Percentiles rank a stretch among this genome's conserved stretches.
These are phyloP conservation scores for Meloidogyne chitwoodi DNA, from an alignment of 1,140 invertebrate species.

Conservation along the genomic window DNA sequence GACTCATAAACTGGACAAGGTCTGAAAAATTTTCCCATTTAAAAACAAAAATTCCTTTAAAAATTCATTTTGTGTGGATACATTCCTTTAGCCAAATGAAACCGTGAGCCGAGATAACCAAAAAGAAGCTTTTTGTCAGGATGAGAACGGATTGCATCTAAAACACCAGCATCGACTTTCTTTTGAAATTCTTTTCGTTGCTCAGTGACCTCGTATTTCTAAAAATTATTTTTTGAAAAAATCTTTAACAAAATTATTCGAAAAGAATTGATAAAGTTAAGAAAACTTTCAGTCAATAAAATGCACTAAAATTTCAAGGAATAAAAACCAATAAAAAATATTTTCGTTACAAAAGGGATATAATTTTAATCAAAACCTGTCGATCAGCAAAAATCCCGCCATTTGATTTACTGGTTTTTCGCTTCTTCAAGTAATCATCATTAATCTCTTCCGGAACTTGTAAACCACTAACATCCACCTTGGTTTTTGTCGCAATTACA, in stretches of 20 bases:
- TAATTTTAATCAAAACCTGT: too few species aligned
- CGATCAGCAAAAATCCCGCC: slow-evolving; percentile 83
- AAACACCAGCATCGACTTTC: slow-evolving; percentile 73
- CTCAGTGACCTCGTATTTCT: slow-evolving; percentile 78
- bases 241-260: too few species aligned
- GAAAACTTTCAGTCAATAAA: too few species aligned
- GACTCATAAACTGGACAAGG: too few species aligned
- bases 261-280: too few species aligned
- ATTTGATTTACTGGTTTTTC: slow-evolving; percentile 66
- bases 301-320: too few species aligned
- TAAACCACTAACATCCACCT: slow-evolving; percentile 75
- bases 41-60: slow-evolving; percentile 62
- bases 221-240: slow-evolving; percentile 23
- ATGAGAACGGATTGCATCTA: slow-evolving; percentile 76
- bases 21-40: neutral
- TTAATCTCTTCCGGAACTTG: slow-evolving; percentile 80
- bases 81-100: slow-evolving; percentile 83
- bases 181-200: slow-evolving; percentile 85
- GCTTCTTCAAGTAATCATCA: slow-evolving; percentile 85
- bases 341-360: too few species aligned
- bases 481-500: slow-evolving; percentile 88
- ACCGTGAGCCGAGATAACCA: slow-evolving; percentile 84
- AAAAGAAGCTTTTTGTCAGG: slow-evolving; percentile 79
- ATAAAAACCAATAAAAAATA: too few species aligned
- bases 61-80: slow-evolving; percentile 93